A percentile compares a stretch with the other conserved stretches of the same genome.
phyloP scores from a whole-genome alignment of 2,797 vertebrate genomes.

The Arctocebus calabarensis region DNA sequence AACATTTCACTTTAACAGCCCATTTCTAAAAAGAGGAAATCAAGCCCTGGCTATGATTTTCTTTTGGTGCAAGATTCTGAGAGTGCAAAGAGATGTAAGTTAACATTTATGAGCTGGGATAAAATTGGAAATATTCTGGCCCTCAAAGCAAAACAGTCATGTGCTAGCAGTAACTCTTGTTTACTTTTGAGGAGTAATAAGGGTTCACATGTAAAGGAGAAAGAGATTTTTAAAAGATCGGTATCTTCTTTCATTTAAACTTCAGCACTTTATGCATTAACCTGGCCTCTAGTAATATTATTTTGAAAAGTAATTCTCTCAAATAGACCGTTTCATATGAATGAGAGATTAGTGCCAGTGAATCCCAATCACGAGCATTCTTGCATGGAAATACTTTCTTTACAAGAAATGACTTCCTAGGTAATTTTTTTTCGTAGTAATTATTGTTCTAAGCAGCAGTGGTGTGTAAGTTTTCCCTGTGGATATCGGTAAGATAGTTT shows the following conservation, averaged over 20 bases:
- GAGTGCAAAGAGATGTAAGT: not conserved
- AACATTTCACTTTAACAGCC: not conserved
- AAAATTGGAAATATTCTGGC: not conserved
- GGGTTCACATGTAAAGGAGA: not conserved
- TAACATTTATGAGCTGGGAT: not conserved
- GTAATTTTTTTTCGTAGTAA: slow-evolving; percentile 23
- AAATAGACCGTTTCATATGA: not conserved
- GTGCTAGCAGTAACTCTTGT: not conserved
- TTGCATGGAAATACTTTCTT: not conserved
- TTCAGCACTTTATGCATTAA: slow-evolving; percentile 50
- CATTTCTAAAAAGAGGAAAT: not conserved
- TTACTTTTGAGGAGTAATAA: not conserved
- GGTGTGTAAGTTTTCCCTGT: not conserved
- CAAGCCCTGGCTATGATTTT: not conserved
- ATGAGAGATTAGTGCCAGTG: slow-evolving; percentile 15
- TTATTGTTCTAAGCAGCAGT: not conserved
- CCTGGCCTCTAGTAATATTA: slow-evolving; percentile 24
- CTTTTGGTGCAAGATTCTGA: not conserved
- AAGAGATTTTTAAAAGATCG: not conserved
- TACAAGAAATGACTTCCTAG: not conserved
- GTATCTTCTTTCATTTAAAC: slow-evolving; percentile 46
- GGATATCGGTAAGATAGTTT: not conserved
- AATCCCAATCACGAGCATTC: not conserved
- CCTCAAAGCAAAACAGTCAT: not conserved
- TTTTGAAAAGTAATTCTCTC: slow-evolving; percentile 55